Evolutionary conservation across 2,797 vertebrate genomes (phyloP).

Genomic region (Pristis pectinata): DNA sequence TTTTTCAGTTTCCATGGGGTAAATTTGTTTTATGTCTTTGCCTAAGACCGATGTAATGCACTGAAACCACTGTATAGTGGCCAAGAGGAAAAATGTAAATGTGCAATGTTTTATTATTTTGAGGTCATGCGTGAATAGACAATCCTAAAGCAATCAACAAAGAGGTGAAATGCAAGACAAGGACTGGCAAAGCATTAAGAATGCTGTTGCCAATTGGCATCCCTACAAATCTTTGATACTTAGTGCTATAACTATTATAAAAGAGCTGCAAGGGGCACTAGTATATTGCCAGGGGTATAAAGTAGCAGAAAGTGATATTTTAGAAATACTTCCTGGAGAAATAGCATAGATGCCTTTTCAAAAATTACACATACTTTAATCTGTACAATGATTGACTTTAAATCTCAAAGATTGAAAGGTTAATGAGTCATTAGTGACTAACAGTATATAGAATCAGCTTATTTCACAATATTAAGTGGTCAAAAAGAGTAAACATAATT

Average conservation of each 20-base stretch:
- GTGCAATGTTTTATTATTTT: neutral
- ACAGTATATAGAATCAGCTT: neutral
- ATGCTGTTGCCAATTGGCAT: neutral
- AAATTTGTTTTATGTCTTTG: neutral
- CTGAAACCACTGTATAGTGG: neutral
- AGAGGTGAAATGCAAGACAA: neutral
- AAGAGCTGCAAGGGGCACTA: neutral
- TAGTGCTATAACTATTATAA: neutral
- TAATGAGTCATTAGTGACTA: neutral
- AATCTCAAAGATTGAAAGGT: neutral
- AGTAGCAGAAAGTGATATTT: neutral
- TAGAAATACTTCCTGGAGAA: neutral
- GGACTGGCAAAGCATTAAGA: neutral
- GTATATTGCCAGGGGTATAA: neutral
- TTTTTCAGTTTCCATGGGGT: neutral
- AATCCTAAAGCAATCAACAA: neutral
- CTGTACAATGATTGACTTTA: neutral
- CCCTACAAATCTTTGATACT: neutral
- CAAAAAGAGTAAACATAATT: neutral
- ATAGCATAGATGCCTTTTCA: neutral
- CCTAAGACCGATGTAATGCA: neutral
- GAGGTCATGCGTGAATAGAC: neutral
- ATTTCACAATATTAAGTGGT: neutral
- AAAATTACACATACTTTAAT: neutral
- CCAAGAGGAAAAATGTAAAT: neutral